A percentile compares a stretch with the other conserved stretches of the same genome.
These are phyloP conservation scores for Epizoanthus illoricatus DNA, from an alignment of 92 coral and sea anemone genomes.

Conservation along the genomic window DNA sequence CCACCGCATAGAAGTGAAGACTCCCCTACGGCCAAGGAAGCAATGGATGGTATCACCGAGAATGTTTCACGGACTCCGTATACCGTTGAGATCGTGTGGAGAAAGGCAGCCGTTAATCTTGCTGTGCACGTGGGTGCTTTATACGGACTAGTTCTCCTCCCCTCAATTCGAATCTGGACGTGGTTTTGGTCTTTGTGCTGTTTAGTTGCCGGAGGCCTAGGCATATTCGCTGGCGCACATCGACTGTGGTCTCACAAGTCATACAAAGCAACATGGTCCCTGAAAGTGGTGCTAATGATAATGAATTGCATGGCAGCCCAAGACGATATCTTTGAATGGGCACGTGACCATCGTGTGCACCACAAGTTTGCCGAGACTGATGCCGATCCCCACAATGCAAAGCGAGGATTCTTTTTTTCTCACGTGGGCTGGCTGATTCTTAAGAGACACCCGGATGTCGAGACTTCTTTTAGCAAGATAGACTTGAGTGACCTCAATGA, in stretches of 20 bases:
- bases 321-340: slow-evolving; percentile 71
- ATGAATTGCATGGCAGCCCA: slow-evolving; percentile 59
- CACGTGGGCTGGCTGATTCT: slow-evolving; percentile 70
- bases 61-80: neutral
- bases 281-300: slow-evolving; percentile 52
- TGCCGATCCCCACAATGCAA: slow-evolving; percentile 79
- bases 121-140: slow-evolving; percentile 56
- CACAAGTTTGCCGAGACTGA: slow-evolving; percentile 74
- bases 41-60: neutral
- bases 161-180: slow-evolving; percentile 50
- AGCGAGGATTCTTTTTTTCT: slow-evolving; percentile 68
- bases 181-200: slow-evolving; percentile 51
- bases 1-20: slow-evolving; percentile 14
- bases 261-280: slow-evolving; percentile 62
- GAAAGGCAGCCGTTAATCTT: slow-evolving; percentile 49
- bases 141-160: slow-evolving; percentile 61
- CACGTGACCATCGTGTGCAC: slow-evolving; percentile 75
- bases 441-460: slow-evolving; percentile 69
- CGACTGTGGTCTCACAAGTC: slow-evolving; percentile 78
- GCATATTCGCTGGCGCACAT: slow-evolving; percentile 68
- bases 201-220: slow-evolving; percentile 50
- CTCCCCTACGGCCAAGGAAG: neutral
- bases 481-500: slow-evolving; percentile 65
- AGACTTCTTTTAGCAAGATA: slow-evolving; percentile 45
- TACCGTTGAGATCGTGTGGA: slow-evolving; percentile 54